Percentiles rank a stretch among this genome's conserved stretches.
Conservation (phyloP, 2,797 vertebrate genomes). For the Ambastaia sidthimunki region DNA sequence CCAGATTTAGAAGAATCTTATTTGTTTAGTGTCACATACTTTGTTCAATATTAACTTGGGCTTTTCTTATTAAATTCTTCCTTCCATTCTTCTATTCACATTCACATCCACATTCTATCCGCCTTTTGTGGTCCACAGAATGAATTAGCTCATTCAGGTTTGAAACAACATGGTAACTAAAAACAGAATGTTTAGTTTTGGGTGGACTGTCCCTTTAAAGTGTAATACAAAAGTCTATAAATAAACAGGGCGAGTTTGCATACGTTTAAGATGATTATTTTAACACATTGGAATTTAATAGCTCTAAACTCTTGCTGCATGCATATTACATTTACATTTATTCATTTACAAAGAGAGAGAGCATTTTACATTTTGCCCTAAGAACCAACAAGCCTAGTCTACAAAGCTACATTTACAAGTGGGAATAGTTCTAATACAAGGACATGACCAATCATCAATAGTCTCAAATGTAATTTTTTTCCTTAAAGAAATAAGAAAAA, state of each 20-base stretch:
- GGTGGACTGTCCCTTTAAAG: no score
- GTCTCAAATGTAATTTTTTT: neutral
- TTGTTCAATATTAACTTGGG: no score
- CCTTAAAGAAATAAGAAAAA: neutral
- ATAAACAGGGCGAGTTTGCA: constrained; percentile 46
- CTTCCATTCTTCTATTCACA: no score
- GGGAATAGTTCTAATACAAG: no score
- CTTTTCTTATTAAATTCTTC: neutral
- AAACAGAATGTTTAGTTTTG: neutral
- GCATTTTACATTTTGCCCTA: no score
- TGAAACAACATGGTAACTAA: neutral
- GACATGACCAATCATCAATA: neutral
- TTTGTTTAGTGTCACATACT: no score
- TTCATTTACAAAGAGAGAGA: no score
- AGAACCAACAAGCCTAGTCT: no score
- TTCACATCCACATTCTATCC: neutral
- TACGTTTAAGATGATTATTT: constrained; percentile 20
- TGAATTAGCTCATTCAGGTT: neutral
- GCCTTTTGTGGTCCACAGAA: neutral
- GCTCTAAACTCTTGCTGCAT: neutral
- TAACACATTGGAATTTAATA: constrained; percentile 7
- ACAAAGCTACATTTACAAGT: no score
- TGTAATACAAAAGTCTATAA: neutral
- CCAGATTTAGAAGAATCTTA: neutral
- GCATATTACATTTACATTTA: no score